Evolutionary conservation across 92 coral and sea anemone genomes (phyloP), one percentile per base, ranked within the genome.

Genomic region (Epizoanthus illoricatus): DNA sequence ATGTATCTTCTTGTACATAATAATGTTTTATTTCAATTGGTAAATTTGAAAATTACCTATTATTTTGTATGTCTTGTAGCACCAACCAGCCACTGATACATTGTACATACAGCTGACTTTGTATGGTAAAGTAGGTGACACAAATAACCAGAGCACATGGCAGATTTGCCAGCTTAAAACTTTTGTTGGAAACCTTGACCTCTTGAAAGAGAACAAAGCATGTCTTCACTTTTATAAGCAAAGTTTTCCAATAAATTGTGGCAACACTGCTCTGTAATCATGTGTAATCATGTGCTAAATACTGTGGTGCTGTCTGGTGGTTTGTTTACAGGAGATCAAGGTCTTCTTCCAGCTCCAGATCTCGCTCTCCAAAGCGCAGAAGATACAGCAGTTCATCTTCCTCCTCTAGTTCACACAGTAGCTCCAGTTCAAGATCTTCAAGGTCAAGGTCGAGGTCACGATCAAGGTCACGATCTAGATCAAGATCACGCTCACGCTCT

Each of bases 331-430:
- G 82, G 72, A 78, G 61, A 12, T 78, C 82, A 63, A 78, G 82
- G 43, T 78, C 82, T 4, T 83, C 69, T 2, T 91, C 92, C 75
- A 87, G 91, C 66, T 91, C 95, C 63, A 91, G 88, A 68, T 91
- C 94, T 7, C 88, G 85, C 24, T 90, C 97, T 20, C 89, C 93
- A 17, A 85, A 87, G 24, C 80, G 70, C 52, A 85, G 36, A 66
- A 71, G 85, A 40, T 71, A 66, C 19, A 41, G 84, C 80, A 79
- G 88, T 43, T 81, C 88, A 2, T 66, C 91, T 4, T 65, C 54
- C 55, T 64, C 72, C 2, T 41, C 58, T 11, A 81, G 76, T 64
- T 88, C 90, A 12, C 84, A 78, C 33, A 71, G 86, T 19, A 84
- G 84, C 40, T 87, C 86, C 11, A 85, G 90, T 64, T 82, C 90